phyloP scores from a whole-genome alignment of 2,888 invertebrate genomes.

The Microdon myrmicae region DNA sequence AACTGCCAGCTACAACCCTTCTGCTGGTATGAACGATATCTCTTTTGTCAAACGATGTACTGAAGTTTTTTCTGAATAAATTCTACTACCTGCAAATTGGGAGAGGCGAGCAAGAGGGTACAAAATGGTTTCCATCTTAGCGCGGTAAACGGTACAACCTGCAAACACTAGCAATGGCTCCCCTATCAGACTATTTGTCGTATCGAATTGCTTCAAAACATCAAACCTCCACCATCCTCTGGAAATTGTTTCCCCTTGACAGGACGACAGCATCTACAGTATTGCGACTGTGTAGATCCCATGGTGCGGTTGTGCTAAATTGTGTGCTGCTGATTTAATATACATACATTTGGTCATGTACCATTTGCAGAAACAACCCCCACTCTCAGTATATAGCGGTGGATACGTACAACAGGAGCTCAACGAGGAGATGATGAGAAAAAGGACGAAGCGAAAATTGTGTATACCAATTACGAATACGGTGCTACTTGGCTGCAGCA shows the following conservation, averaged over 20 bases:
- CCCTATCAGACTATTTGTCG: not conserved
- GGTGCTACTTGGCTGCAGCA: conserved; percentile 20
- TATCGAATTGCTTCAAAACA: conserved; percentile 33
- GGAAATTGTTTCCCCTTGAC: conserved; percentile 30
- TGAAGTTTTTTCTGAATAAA: conserved; percentile 21
- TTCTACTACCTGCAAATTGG: conserved; percentile 1
- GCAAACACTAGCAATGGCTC: conserved; percentile 26
- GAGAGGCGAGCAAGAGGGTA: conserved; percentile 20
- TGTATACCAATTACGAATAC: conserved; percentile 44
- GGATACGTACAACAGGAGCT: conserved; percentile 5
- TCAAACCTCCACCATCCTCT: conserved; percentile 30
- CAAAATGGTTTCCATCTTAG: conserved; percentile 47
- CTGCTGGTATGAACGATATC: conserved; percentile 23
- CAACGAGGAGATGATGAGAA: not conserved
- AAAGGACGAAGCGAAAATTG: conserved; percentile 25
- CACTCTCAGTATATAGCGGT: conserved; percentile 1
- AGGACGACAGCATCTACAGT: conserved; percentile 4
- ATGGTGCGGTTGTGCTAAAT: conserved; percentile 45
- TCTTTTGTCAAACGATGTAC: conserved; percentile 26
- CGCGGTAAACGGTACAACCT: conserved; percentile 35
- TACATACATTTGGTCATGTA: conserved; percentile 18
- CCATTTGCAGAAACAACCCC: conserved; percentile 20
- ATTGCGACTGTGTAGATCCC: conserved; percentile 17
- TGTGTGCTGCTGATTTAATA: conserved; percentile 47
- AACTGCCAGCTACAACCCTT: conserved; percentile 15